A percentile compares a stretch with the other conserved stretches of the same genome.
These are phyloP conservation scores for Microtus richardsoni DNA, from an alignment of 2,113 vertebrate species.

Conservation along the genomic window DNA sequence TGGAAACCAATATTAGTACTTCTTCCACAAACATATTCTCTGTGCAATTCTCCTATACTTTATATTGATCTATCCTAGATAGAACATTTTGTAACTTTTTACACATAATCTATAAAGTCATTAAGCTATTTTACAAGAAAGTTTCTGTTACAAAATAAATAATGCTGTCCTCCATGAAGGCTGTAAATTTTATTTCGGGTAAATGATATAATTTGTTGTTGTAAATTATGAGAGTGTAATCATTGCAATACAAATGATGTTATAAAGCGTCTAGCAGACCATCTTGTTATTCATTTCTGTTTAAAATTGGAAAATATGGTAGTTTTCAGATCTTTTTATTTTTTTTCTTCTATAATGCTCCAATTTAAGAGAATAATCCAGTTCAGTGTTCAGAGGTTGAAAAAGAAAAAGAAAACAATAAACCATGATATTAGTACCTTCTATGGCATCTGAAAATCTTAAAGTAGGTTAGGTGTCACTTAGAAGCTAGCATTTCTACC, in stretches of 20 bases:
- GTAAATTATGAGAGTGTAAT: neutral
- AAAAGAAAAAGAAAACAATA: neutral
- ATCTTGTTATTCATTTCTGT: neutral
- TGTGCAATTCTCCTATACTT: neutral
- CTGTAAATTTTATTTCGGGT: neutral
- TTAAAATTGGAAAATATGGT: neutral
- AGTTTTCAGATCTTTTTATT: neutral
- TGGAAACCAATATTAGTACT: neutral
- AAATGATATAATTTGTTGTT: neutral
- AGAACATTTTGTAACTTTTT: neutral
- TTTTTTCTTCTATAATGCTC: constrained; percentile 37
- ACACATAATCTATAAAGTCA: neutral
- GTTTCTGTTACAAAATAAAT: neutral
- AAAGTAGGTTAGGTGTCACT: constrained; percentile 9
- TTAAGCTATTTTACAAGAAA: neutral
- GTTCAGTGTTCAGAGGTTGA: neutral
- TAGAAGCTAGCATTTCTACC: neutral
- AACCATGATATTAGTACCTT: constrained; percentile 37
- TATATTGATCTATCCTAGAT: neutral
- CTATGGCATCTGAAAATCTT: neutral
- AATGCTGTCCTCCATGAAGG: neutral
- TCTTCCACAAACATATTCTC: neutral
- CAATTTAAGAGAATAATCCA: constrained; percentile 34
- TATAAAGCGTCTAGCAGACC: neutral
- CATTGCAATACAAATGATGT: neutral